These are phyloP conservation scores for Galerucella nymphaeae DNA, from an alignment of 2,888 invertebrate species.

Conservation along the genomic window DNA sequence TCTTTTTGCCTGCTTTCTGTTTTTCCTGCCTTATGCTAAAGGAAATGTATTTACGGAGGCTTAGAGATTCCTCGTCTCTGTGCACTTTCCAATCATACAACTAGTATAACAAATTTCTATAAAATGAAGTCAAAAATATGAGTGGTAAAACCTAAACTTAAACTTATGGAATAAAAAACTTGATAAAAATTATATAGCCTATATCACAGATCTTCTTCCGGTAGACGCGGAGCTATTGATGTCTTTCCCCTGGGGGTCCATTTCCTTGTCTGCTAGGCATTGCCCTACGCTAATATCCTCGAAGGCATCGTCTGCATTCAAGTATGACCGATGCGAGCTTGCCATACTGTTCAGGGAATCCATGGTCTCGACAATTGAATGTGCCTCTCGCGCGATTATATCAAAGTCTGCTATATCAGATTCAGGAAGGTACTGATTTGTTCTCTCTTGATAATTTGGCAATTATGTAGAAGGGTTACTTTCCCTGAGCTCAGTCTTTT, in stretches of 20 bases:
- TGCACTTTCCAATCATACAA: constrained; percentile 2
- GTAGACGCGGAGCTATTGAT: not conserved
- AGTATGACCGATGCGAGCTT: not conserved
- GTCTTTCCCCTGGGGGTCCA: not conserved
- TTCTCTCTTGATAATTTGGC: not conserved
- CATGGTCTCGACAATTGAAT: not conserved
- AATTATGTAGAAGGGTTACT: too few relatives aligned
- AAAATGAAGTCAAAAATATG: not conserved
- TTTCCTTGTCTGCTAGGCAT: not conserved
- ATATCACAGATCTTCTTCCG: not conserved
- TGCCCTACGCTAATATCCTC: constrained; percentile 2
- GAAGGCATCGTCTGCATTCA: constrained; percentile 8
- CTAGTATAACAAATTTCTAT: not conserved
- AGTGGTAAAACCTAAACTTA: not conserved
- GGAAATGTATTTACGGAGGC: not conserved
- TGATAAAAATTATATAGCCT: not conserved
- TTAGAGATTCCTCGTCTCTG: constrained; percentile 2
- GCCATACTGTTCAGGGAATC: constrained; percentile 3
- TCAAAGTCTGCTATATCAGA: constrained; percentile 10
- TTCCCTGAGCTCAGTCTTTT: too few relatives aligned
- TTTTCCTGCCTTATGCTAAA: not conserved
- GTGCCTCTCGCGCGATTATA: constrained; percentile 7
- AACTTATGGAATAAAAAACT: not conserved
- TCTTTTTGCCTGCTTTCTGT: not conserved
- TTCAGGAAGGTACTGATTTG: constrained; percentile 1